A percentile compares a stretch with the other conserved stretches of the same genome.
phyloP scores from a whole-genome alignment of 2,113 vertebrate species.

The Brachyhypopomus occidentalis region DNA sequence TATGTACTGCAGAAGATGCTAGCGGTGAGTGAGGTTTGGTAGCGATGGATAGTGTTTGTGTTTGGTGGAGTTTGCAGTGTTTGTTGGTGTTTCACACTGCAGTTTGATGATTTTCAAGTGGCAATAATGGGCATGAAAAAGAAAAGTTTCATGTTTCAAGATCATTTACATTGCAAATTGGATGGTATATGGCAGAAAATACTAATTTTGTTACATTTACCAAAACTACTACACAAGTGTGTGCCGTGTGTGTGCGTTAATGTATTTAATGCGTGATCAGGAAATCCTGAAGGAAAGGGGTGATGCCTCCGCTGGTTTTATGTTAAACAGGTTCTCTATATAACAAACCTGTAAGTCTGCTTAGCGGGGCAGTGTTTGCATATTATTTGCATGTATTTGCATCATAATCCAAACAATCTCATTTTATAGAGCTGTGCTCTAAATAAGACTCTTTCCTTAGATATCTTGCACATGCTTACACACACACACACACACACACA shows the following conservation, averaged over 20 bases:
- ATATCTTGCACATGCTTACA: neutral
- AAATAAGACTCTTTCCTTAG: neutral
- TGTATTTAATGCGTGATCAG: no score
- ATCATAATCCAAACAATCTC: neutral
- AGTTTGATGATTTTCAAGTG: slow-evolving; percentile 4
- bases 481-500: neutral
- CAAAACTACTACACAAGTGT: neutral
- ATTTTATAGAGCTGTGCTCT: neutral
- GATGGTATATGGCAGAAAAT: neutral
- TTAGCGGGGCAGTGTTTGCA: neutral
- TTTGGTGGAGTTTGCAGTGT: neutral
- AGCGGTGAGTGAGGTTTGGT: no score
- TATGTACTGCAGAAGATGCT: no score
- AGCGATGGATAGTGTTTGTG: neutral
- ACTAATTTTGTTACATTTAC: neutral
- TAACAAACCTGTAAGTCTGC: no score
- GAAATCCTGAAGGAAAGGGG: no score
- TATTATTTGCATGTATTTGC: slow-evolving; percentile 12
- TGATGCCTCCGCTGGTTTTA: no score
- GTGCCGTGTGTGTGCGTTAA: no score
- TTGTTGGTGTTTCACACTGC: neutral
- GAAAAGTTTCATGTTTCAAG: slow-evolving; percentile 23
- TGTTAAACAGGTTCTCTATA: no score
- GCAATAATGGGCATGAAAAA: neutral
- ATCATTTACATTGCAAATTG: slow-evolving; percentile 12